Percentiles rank a stretch among this genome's conserved stretches.
These are phyloP conservation scores for Oostethus manadensis DNA, from an alignment of 2,113 vertebrate genomes.

Conservation along the genomic window DNA sequence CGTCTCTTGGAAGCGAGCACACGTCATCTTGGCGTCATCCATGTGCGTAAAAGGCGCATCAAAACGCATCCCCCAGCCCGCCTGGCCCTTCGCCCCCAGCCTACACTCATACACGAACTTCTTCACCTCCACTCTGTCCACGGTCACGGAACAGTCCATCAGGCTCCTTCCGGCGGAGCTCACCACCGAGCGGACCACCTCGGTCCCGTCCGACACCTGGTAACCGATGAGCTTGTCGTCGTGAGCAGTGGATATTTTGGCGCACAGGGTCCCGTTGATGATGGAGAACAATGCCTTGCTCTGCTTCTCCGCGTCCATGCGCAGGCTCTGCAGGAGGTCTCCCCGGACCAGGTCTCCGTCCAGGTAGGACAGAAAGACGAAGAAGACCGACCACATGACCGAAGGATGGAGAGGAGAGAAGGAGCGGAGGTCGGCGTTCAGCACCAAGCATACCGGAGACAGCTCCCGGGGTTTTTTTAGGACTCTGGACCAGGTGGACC, in stretches of 20 bases:
- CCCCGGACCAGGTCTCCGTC: slow-evolving; percentile 65
- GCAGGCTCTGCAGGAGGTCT: slow-evolving; percentile 28
- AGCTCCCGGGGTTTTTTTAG: slow-evolving; percentile 54
- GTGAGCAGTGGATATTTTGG: slow-evolving; percentile 36
- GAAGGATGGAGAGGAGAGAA: slow-evolving; percentile 21
- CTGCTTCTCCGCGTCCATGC: slow-evolving; percentile 52
- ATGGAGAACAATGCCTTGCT: slow-evolving; percentile 52
- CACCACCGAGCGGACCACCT: slow-evolving; percentile 56
- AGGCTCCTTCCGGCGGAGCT: slow-evolving; percentile 48
- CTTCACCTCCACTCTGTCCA: slow-evolving; percentile 49
- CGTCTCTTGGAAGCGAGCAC: slow-evolving; percentile 42
- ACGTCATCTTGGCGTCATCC: slow-evolving; percentile 56
- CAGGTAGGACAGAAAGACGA: slow-evolving; percentile 70
- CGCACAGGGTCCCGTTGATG: slow-evolving; percentile 61
- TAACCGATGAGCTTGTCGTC: slow-evolving; percentile 37
- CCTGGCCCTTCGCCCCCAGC: slow-evolving; percentile 27
- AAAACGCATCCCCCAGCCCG: slow-evolving; percentile 1
- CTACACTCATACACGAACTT: slow-evolving; percentile 66
- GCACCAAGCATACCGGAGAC: slow-evolving; percentile 73
- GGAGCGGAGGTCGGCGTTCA: slow-evolving; percentile 56
- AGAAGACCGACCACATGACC: slow-evolving; percentile 73
- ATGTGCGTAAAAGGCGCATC: slow-evolving; percentile 43
- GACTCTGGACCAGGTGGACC: slow-evolving; percentile 5
- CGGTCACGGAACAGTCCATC: slow-evolving; percentile 53
- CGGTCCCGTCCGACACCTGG: slow-evolving; percentile 68